Base-by-base conservation (phyloP, 2,113 vertebrate species). In the Martes martes region DNA sequence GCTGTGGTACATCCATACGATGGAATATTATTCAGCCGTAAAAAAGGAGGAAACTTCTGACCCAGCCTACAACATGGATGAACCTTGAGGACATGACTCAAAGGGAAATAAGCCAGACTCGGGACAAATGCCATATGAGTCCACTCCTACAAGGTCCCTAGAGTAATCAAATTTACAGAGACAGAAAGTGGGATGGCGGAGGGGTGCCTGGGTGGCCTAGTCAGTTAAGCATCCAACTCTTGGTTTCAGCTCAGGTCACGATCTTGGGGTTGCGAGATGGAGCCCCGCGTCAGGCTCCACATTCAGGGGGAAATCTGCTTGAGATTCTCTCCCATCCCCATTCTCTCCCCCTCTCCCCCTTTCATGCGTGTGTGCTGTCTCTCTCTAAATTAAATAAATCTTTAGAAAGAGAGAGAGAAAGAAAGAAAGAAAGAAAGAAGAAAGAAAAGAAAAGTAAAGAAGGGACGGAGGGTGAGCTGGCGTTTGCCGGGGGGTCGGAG, bases 141-240 rank as follows among this genome's bases (percentile, higher is more conserved):
- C 74, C 63, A 55, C 67, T 50, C 31, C 11, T 1, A 7, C 3
- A 28, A 31, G 71, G 31, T 6, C 57, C 69, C 9, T 39, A 63
- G 83, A 91, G 76, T 2, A 80, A 87, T 59, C 74, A 71, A 28
- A 63, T 80, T 79, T 52, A 8, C 8, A 93, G 81, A 90, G 74
- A 96, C 39, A 61, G 85, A 78, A 91, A 92, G 69, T 2, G 74
- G 61, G 86, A 87, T 24, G 50, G 89, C 80, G 85, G 61, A 67
- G 67, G 33, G 67, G 8, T 0, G 4, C 67, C 67, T 9, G 67
- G 18, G 4, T 69, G 33, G 33, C 67, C 7, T 21, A 69, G 33
- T 36, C 33, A 36, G 67, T 36, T 36, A 69, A 69, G 67, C 67
- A 19, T 36, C 33, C 4, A 4, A 36, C 67, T 36, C 67, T 69